These are phyloP conservation scores for Onychostoma macrolepis DNA, from an alignment of 2,113 vertebrate genomes.

Conservation along the genomic window DNA sequence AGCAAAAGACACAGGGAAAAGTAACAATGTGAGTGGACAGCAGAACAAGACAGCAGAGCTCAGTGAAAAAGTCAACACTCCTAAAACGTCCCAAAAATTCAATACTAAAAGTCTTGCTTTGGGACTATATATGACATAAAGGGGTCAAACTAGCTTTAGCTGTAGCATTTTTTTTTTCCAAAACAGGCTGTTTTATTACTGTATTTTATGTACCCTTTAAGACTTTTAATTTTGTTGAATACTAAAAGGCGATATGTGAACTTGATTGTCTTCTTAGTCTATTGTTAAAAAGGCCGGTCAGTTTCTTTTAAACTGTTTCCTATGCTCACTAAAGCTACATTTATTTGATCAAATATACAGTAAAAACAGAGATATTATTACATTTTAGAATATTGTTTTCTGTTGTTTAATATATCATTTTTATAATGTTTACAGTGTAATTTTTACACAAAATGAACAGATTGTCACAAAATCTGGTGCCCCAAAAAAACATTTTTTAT, in stretches of 20 bases:
- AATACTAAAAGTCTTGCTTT: not conserved
- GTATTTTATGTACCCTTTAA: not conserved
- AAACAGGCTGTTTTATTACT: not conserved
- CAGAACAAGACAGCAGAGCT: not conserved
- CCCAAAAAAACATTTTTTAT: no score
- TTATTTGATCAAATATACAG: not conserved
- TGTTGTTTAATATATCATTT: no score
- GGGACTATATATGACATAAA: slow-evolving; percentile 1
- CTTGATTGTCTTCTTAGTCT: not conserved
- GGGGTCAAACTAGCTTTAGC: not conserved
- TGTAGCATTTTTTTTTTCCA: no score
- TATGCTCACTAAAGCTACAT: not conserved
- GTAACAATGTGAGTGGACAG: not conserved
- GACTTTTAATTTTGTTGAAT: not conserved
- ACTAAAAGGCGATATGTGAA: not conserved
- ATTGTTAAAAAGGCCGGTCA: not conserved
- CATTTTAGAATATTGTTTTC: no score
- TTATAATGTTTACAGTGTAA: no score
- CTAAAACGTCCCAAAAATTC: not conserved
- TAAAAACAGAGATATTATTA: no score
- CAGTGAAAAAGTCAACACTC: not conserved
- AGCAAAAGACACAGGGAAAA: slow-evolving; percentile 32
- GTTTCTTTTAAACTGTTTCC: no score
- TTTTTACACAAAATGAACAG: no score
- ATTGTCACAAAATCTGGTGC: no score